phyloP scores from a whole-genome alignment of 30 jellyfish, hydroid and myxozoan genomes.

The Clytia hemisphaerica region DNA sequence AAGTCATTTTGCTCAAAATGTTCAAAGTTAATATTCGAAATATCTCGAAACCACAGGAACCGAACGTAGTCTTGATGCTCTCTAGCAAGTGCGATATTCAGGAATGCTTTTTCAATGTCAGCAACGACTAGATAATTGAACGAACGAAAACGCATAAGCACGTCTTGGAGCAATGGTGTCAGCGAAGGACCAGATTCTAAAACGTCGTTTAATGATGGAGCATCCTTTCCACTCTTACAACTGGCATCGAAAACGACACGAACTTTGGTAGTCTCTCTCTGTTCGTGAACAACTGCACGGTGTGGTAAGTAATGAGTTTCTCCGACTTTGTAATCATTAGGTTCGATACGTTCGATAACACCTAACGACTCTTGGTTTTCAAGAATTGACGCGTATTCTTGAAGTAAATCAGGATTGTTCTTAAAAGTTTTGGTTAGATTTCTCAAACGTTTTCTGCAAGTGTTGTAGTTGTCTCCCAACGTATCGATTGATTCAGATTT shows the following conservation, averaged over 20 bases:
- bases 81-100: slow-evolving; percentile 17
- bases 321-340: too few species aligned
- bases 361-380: too few species aligned
- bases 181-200: slow-evolving; percentile 42
- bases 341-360: too few species aligned
- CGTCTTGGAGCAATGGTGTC: slow-evolving; percentile 28
- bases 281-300: slow-evolving; percentile 55
- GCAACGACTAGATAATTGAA: slow-evolving; percentile 39
- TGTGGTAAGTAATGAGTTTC: too few species aligned
- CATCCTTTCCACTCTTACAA: not conserved
- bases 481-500: too few species aligned
- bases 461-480: too few species aligned
- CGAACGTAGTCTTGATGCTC: slow-evolving; percentile 44
- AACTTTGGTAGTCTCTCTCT: slow-evolving; percentile 46
- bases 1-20: slow-evolving; percentile 2
- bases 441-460: too few species aligned
- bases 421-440: too few species aligned
- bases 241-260: slow-evolving; percentile 61
- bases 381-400: too few species aligned
- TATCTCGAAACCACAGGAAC: slow-evolving; percentile 45
- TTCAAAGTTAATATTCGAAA: not conserved
- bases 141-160: slow-evolving; percentile 37
- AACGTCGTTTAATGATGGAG: slow-evolving; percentile 37
- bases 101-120: slow-evolving; percentile 59
- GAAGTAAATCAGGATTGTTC: too few species aligned